Conservation (phyloP, 2,113 vertebrate species). For the Spea multiplicata region DNA sequence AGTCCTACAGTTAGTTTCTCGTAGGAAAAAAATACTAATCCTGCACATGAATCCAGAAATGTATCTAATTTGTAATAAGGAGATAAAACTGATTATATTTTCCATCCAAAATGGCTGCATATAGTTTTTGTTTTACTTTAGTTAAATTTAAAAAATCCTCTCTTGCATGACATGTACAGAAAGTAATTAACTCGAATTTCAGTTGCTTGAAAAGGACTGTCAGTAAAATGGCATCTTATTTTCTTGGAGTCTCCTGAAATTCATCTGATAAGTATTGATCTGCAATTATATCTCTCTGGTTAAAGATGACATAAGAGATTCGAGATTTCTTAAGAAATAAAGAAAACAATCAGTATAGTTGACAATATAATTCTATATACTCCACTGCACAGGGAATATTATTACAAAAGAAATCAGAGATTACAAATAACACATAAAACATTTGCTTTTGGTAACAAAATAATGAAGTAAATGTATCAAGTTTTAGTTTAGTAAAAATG, state of each 20-base stretch:
- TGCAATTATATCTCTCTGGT: conserved; percentile 28
- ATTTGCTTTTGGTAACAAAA: neutral
- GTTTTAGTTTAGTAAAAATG: neutral
- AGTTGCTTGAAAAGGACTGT: neutral
- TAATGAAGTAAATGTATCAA: conserved; percentile 16
- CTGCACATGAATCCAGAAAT: neutral
- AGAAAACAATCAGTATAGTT: conserved; percentile 24
- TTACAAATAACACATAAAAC: neutral
- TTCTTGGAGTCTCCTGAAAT: conserved; percentile 27
- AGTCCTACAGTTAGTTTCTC: no score
- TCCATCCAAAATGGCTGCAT: neutral
- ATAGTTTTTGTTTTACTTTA: neutral
- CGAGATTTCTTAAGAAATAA: conserved; percentile 25
- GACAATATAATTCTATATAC: conserved; percentile 24
- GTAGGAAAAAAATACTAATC: neutral
- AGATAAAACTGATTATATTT: no score
- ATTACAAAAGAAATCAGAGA: conserved; percentile 22
- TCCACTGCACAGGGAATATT: conserved; percentile 11
- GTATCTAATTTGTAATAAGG: no score
- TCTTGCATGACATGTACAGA: neutral
- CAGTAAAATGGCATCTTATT: conserved; percentile 17
- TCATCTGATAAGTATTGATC: conserved; percentile 23
- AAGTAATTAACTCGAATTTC: conserved; percentile 25
- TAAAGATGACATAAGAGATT: conserved; percentile 30
- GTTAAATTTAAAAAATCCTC: neutral